Evolutionary conservation across 2,888 invertebrate genomes (phyloP).

Genomic region (Tachina grossa): DNA sequence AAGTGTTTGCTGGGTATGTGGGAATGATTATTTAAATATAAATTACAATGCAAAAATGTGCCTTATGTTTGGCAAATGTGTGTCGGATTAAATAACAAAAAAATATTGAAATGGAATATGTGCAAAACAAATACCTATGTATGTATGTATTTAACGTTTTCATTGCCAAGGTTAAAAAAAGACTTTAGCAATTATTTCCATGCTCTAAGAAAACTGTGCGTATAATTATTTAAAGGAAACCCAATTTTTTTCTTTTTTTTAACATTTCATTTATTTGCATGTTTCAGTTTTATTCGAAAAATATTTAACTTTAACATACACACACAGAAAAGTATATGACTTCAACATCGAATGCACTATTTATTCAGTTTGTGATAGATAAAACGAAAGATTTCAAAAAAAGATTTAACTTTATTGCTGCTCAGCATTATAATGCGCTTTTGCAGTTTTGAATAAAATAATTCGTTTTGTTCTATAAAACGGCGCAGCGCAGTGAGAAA

Average conservation of each 20-base stretch:
- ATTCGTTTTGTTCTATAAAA: constrained; percentile 24
- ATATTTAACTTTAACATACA: background rate
- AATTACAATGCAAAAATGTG: constrained; percentile 19
- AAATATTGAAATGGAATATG: constrained; percentile 6
- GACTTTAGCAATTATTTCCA: background rate
- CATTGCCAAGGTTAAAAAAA: constrained; percentile 59
- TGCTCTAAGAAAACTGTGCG: background rate
- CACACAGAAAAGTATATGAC: background rate
- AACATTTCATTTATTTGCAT: background rate
- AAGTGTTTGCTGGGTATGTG: background rate
- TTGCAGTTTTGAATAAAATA: constrained; percentile 19
- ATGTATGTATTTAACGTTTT: constrained; percentile 4
- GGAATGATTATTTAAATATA: constrained; percentile 12
- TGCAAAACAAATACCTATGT: background rate
- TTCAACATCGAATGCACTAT: background rate
- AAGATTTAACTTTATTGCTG: constrained; percentile 3
- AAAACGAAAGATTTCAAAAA: constrained; percentile 10
- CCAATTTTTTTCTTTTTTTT: background rate
- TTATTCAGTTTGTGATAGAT: constrained; percentile 13
- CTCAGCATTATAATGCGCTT: constrained; percentile 12
- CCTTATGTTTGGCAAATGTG: constrained; percentile 15
- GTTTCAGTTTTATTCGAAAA: too few relatives aligned
- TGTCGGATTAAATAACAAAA: background rate
- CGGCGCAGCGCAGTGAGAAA: constrained; percentile 19
- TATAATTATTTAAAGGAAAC: background rate